phyloP scores from a whole-genome alignment of 2,797 vertebrate species.

The Mormyrus proboscirostris region DNA sequence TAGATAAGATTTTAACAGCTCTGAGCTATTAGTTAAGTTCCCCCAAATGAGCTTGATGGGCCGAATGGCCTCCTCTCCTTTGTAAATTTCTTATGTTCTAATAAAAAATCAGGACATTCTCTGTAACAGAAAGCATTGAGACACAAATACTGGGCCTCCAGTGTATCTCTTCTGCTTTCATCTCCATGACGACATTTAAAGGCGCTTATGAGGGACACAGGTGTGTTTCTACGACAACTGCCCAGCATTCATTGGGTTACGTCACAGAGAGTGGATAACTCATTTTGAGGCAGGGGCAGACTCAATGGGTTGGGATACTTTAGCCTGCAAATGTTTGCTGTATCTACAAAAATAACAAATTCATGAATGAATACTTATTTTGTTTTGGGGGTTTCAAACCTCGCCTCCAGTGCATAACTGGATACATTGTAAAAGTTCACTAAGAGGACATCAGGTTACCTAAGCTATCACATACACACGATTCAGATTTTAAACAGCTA shows the following conservation, averaged over 20 bases:
- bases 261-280: not conserved
- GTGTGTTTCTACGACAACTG: not conserved
- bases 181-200: not conserved
- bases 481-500: not conserved
- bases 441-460: not conserved
- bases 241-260: not conserved
- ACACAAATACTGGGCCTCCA: not conserved
- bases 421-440: not conserved
- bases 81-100: too few species aligned
- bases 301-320: not conserved
- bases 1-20: too few species aligned
- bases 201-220: not conserved
- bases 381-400: not conserved
- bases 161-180: not conserved
- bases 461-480: not conserved
- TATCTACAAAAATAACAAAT: not conserved
- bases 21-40: too few species aligned
- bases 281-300: not conserved
- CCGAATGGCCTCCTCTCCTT: too few species aligned
- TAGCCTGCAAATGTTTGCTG: not conserved
- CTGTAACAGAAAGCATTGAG: not conserved
- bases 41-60: too few species aligned
- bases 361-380: not conserved
- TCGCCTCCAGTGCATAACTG: not conserved
- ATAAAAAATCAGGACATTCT: not conserved